These are phyloP conservation scores for Sebastes oblongus DNA, from an alignment of 2,797 vertebrate genomes.

Conservation along the genomic window DNA sequence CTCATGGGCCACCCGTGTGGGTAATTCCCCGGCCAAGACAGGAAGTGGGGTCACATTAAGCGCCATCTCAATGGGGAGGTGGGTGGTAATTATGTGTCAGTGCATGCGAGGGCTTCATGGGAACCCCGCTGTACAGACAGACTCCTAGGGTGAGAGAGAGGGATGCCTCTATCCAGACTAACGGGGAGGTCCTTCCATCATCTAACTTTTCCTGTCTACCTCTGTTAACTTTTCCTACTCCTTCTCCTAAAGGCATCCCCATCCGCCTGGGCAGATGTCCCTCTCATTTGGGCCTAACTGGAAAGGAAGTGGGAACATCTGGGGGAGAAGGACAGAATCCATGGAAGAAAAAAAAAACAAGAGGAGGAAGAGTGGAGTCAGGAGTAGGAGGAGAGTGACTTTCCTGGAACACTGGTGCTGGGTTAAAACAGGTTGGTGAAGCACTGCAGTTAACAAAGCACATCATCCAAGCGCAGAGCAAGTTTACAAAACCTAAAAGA, in stretches of 20 bases:
- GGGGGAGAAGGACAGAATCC: conserved; percentile 70
- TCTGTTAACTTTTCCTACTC: conserved; percentile 71
- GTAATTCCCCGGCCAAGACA: conserved; percentile 33
- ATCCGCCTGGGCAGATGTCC: conserved; percentile 72
- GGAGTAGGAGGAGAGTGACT: conserved; percentile 61
- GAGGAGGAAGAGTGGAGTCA: conserved; percentile 43
- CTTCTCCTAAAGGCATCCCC: conserved; percentile 61
- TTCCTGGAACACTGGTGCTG: conserved; percentile 64
- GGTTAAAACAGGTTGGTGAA: conserved; percentile 63
- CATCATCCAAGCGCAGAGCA: not conserved
- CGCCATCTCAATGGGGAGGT: conserved; percentile 5
- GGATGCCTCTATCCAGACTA: conserved; percentile 30
- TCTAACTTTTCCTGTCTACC: conserved; percentile 63
- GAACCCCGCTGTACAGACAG: not conserved
- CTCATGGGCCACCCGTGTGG: conserved; percentile 41
- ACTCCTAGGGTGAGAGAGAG: not conserved
- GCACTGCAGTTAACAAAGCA: conserved; percentile 24
- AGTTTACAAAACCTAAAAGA: not conserved
- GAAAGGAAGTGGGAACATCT: conserved; percentile 77
- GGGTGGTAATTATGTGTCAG: conserved; percentile 7
- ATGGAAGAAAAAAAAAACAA: conserved; percentile 42
- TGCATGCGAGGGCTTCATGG: conserved; percentile 1
- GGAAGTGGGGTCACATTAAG: conserved; percentile 22
- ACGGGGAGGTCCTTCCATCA: conserved; percentile 59
- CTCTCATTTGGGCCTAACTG: conserved; percentile 74